phyloP scores from a whole-genome alignment of 1,140 invertebrate species.

The Drosophila ironensis region DNA sequence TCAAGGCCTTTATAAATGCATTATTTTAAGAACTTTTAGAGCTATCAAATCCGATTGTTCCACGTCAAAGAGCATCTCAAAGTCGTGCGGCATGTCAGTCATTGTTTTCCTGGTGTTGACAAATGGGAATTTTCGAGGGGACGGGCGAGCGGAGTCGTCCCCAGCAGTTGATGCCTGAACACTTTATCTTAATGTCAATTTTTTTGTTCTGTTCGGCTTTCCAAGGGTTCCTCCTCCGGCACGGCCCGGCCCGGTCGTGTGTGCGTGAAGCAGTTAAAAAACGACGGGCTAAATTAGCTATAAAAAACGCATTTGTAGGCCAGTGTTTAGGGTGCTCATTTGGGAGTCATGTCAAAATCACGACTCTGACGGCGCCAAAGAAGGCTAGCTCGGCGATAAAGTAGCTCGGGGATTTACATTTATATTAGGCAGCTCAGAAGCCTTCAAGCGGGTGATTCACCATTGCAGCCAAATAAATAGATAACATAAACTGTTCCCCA shows the following conservation, averaged over 20 bases:
- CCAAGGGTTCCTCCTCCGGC: conserved; percentile 22
- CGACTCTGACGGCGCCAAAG: conserved; percentile 57
- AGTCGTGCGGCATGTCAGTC: conserved; percentile 24
- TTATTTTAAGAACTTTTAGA: background rate
- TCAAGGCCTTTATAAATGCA: too few species aligned
- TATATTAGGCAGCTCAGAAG: conserved; percentile 46
- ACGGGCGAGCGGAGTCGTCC: conserved; percentile 2
- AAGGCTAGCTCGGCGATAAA: conserved; percentile 43
- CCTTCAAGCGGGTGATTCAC: conserved; percentile 36
- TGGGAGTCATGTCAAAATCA: conserved; percentile 63
- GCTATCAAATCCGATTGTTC: background rate
- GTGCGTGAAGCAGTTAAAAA: conserved; percentile 73
- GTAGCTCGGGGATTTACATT: conserved; percentile 59
- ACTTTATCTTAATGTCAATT: conserved; percentile 76
- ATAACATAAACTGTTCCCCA: too few species aligned
- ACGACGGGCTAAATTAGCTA: conserved; percentile 57
- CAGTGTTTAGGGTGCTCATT: conserved; percentile 35
- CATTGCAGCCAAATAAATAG: conserved; percentile 14
- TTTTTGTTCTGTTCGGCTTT: conserved; percentile 25
- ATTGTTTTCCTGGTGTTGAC: conserved; percentile 33
- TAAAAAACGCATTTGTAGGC: conserved; percentile 70
- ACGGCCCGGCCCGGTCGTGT: conserved; percentile 33
- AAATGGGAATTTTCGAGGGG: conserved; percentile 13
- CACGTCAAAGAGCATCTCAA: background rate
- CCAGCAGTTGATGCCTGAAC: conserved; percentile 56